Conservation (phyloP, 2,888 invertebrate species). For the Autographa gamma region DNA sequence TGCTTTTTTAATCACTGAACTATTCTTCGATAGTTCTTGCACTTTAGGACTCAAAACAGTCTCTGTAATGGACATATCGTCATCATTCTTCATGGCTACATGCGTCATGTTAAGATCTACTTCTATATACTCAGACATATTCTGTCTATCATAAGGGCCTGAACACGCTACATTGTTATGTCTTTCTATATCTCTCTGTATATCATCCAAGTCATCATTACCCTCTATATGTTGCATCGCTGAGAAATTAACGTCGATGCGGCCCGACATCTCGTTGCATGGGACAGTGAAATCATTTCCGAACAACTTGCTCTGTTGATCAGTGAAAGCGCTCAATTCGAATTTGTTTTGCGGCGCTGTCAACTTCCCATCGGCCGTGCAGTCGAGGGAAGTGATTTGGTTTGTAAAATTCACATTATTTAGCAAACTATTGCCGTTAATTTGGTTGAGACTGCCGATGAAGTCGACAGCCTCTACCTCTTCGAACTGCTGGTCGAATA, state of each 20-base stretch:
- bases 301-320: slow-evolving; percentile 76
- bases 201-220: slow-evolving; percentile 79
- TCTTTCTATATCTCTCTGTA: slow-evolving; percentile 71
- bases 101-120: slow-evolving; percentile 79
- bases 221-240: slow-evolving; percentile 63
- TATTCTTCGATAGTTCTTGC: slow-evolving; percentile 68
- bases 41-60: slow-evolving; percentile 76
- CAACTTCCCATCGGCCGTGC: slow-evolving; percentile 67
- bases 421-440: slow-evolving; percentile 63
- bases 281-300: slow-evolving; percentile 71
- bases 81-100: slow-evolving; percentile 63
- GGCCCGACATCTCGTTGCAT: slow-evolving; percentile 70
- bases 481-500: slow-evolving; percentile 80
- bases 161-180: slow-evolving; percentile 61
- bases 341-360: slow-evolving; percentile 69
- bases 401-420: slow-evolving; percentile 71
- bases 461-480: slow-evolving; percentile 76
- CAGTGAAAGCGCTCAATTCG: slow-evolving; percentile 76
- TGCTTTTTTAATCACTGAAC: slow-evolving; percentile 56
- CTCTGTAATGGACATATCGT: slow-evolving; percentile 83
- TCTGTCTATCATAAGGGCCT: slow-evolving; percentile 61
- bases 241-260: slow-evolving; percentile 79
- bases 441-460: slow-evolving; percentile 57
- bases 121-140: slow-evolving; percentile 78
- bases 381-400: slow-evolving; percentile 71